These are phyloP conservation scores for Odontesthes bonariensis DNA, from an alignment of 2,113 vertebrate species.

Conservation along the genomic window DNA sequence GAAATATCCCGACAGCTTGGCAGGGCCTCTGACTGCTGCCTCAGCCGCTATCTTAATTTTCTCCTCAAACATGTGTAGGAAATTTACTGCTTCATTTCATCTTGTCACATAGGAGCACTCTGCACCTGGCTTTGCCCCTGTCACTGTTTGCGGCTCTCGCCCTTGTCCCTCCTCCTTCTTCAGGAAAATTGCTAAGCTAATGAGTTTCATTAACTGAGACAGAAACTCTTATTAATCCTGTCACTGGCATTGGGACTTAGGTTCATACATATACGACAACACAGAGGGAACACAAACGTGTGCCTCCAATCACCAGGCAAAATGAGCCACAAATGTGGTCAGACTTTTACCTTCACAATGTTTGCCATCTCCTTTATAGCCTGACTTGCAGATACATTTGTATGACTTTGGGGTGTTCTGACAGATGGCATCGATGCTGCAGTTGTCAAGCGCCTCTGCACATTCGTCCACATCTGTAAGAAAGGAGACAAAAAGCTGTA, in stretches of 20 bases:
- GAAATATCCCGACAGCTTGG: slow-evolving; percentile 71
- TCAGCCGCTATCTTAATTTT: slow-evolving; percentile 75
- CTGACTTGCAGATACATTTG: slow-evolving; percentile 90
- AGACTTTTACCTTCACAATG: slow-evolving; percentile 93
- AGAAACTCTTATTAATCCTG: slow-evolving; percentile 53
- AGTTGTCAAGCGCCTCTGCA: slow-evolving; percentile 86
- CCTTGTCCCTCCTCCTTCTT: slow-evolving; percentile 37
- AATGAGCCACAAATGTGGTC: slow-evolving; percentile 12
- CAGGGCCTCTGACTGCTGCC: slow-evolving; percentile 57
- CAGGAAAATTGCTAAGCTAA: slow-evolving; percentile 61
- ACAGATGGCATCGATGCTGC: slow-evolving; percentile 90
- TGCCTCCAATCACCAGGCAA: slow-evolving; percentile 5
- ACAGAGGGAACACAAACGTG: slow-evolving; percentile 3
- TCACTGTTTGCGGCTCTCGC: slow-evolving; percentile 20
- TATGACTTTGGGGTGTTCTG: slow-evolving; percentile 88
- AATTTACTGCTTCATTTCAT: slow-evolving; percentile 81
- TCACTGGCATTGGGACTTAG: slow-evolving; percentile 42
- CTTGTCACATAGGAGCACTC: slow-evolving; percentile 71
- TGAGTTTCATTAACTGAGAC: slow-evolving; percentile 68
- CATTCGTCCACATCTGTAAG: slow-evolving; percentile 88
- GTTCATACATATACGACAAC: slow-evolving; percentile 27
- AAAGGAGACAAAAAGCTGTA: neutral
- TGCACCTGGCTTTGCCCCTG: slow-evolving; percentile 69
- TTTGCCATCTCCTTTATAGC: slow-evolving; percentile 95
- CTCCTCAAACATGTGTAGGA: slow-evolving; percentile 77